phyloP scores from a whole-genome alignment of 2,797 vertebrate genomes.

The Tenualosa thibaudeaui region DNA sequence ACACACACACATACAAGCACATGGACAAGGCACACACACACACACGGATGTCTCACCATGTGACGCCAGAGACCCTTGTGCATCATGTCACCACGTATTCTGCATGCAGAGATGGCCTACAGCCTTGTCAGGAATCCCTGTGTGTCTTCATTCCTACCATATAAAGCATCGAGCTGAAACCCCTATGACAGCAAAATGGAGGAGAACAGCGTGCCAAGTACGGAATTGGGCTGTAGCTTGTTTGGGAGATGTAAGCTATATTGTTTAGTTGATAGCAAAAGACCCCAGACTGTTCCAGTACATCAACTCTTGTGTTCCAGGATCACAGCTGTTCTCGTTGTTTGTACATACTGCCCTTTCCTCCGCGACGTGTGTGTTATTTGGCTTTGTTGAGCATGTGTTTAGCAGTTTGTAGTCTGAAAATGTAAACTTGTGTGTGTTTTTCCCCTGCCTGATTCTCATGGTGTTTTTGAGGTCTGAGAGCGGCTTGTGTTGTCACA shows the following conservation, averaged over 20 bases:
- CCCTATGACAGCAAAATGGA: conserved; percentile 1
- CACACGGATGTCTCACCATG: neutral
- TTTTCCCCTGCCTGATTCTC: neutral
- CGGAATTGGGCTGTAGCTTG: conserved; percentile 20
- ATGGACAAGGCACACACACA: neutral
- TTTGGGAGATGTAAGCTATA: conserved; percentile 24
- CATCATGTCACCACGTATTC: neutral
- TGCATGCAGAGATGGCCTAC: neutral
- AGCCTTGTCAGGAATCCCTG: neutral
- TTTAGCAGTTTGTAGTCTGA: conserved; percentile 11
- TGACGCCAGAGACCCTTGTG: neutral
- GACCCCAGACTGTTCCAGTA: conserved; percentile 21
- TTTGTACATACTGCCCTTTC: conserved; percentile 15
- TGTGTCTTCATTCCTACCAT: conserved; percentile 11
- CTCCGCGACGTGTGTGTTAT: conserved; percentile 6
- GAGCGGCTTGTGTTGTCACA: neutral
- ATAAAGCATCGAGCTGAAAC: conserved; percentile 20
- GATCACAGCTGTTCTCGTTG: conserved; percentile 11
- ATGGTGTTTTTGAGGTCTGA: neutral
- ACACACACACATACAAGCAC: neutral
- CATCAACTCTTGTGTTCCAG: conserved; percentile 15
- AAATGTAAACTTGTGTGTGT: conserved; percentile 14
- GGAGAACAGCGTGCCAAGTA: conserved; percentile 6
- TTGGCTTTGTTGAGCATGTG: conserved; percentile 19
- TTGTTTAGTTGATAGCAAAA: conserved; percentile 25